Evolutionary conservation across 2,113 vertebrate genomes (phyloP).

Genomic region (Upupa epops): DNA sequence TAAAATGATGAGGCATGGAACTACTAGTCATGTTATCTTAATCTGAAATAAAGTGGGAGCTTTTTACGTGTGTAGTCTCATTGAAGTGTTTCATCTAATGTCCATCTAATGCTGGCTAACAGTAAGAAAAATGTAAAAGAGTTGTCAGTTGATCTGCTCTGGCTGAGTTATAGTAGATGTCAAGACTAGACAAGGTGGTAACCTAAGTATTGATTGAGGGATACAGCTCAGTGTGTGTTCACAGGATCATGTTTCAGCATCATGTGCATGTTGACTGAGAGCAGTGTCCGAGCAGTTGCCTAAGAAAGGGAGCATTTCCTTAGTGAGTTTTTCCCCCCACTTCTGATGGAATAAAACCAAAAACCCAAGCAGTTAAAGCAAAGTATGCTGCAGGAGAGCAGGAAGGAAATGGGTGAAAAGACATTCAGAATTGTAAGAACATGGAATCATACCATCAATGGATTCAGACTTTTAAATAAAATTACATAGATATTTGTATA

Average conservation of each 20-base stretch:
- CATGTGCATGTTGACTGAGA: not conserved
- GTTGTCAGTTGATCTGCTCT: not conserved
- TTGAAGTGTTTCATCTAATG: not conserved
- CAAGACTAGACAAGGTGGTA: fast-evolving
- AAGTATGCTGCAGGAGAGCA: not conserved
- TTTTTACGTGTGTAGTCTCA: not conserved
- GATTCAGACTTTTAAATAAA: not conserved
- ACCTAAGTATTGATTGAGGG: not conserved
- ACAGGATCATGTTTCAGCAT: not conserved
- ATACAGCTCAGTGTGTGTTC: not conserved
- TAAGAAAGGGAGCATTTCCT: not conserved
- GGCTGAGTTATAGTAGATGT: not conserved
- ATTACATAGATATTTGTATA: not conserved
- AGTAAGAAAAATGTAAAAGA: not conserved
- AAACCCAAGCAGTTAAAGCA: not conserved
- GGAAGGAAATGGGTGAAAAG: not conserved
- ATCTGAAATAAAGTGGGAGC: not conserved
- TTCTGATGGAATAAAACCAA: not conserved
- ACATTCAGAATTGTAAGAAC: not conserved
- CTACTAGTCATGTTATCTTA: not conserved
- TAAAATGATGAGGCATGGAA: not conserved
- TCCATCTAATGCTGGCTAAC: not conserved
- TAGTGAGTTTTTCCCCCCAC: not conserved
- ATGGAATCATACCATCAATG: not conserved
- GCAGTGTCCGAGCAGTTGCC: fast-evolving